A percentile compares a stretch with the other conserved stretches of the same genome.
Conservation (phyloP, 2,888 invertebrate species). For the Acrocyrtus sp. region DNA sequence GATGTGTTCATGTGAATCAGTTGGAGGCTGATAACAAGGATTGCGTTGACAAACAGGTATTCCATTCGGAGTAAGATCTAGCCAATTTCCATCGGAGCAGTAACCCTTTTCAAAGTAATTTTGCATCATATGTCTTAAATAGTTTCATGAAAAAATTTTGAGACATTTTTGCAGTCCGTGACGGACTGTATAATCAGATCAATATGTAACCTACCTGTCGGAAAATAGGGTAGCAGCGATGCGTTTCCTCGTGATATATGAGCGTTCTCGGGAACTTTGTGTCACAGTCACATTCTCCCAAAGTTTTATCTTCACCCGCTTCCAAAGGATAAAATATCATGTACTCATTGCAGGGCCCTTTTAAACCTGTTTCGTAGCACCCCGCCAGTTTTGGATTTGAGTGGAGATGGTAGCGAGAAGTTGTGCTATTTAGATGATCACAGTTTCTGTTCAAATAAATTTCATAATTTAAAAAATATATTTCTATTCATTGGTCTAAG, state of each 20-base stretch:
- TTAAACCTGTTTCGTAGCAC: slow-evolving; percentile 15
- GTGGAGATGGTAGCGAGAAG: slow-evolving; percentile 15
- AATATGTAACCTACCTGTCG: slow-evolving; percentile 38
- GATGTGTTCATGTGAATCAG: not conserved
- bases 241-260: slow-evolving; percentile 19
- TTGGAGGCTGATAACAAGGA: slow-evolving; percentile 11
- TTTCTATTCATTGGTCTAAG: not conserved
- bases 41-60: slow-evolving; percentile 22
- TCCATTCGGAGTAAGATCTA: slow-evolving; percentile 13
- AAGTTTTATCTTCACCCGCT: not conserved
- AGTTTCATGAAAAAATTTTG: not conserved
- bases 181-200: too few relatives aligned
- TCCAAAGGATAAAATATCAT: slow-evolving; percentile 35
- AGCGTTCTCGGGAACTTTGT: slow-evolving; percentile 5
- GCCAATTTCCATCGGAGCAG: slow-evolving; percentile 30
- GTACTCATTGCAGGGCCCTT: slow-evolving; percentile 42
- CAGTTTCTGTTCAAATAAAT: not conserved
- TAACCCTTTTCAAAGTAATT: slow-evolving; percentile 27
- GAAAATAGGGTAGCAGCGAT: slow-evolving; percentile 46
- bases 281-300: slow-evolving; percentile 49
- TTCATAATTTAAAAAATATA: not conserved
- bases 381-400: slow-evolving; percentile 11
- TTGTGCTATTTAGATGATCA: not conserved
- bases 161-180: too few relatives aligned
- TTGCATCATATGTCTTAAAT: not conserved